Evolutionary conservation across 2,113 vertebrate genomes (phyloP).

Genomic region (Electrona antarctica): DNA sequence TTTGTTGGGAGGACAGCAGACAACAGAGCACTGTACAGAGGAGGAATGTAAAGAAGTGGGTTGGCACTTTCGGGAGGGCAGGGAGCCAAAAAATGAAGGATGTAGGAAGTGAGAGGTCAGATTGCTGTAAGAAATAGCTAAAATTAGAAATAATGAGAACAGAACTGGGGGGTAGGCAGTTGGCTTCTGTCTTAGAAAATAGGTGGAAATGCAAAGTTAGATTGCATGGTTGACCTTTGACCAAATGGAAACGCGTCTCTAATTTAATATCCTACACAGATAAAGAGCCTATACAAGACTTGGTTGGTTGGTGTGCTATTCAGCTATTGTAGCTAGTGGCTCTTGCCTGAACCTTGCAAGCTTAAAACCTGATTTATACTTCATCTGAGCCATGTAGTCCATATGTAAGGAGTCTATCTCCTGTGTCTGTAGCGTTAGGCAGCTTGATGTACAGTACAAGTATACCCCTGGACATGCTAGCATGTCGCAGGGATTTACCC

Average conservation of each 20-base stretch:
- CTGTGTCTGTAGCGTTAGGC: too few species aligned
- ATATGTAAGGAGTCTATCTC: too few species aligned
- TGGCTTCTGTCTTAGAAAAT: slow-evolving; percentile 32
- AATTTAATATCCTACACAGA: slow-evolving; percentile 13
- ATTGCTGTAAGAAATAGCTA: slow-evolving; percentile 36
- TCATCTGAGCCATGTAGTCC: too few species aligned
- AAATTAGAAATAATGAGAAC: slow-evolving; percentile 55
- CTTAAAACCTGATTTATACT: too few species aligned
- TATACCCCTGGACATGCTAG: too few species aligned
- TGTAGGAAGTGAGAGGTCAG: slow-evolving; percentile 39
- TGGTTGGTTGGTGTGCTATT: background rate
- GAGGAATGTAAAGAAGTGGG: slow-evolving; percentile 5
- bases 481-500: too few species aligned
- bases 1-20: background rate
- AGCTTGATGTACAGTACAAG: too few species aligned
- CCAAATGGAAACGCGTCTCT: slow-evolving; percentile 20
- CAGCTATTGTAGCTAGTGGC: too few species aligned
- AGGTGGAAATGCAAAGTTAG: slow-evolving; percentile 13
- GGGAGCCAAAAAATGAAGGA: slow-evolving; percentile 24
- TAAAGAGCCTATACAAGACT: background rate
- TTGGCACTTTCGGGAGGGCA: slow-evolving; percentile 6
- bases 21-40: slow-evolving; percentile 2
- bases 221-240: slow-evolving; percentile 23
- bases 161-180: slow-evolving; percentile 8
- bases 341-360: too few species aligned